These are phyloP conservation scores for Neolamprologus toae DNA, from an alignment of 2,113 vertebrate genomes.

Conservation along the genomic window DNA sequence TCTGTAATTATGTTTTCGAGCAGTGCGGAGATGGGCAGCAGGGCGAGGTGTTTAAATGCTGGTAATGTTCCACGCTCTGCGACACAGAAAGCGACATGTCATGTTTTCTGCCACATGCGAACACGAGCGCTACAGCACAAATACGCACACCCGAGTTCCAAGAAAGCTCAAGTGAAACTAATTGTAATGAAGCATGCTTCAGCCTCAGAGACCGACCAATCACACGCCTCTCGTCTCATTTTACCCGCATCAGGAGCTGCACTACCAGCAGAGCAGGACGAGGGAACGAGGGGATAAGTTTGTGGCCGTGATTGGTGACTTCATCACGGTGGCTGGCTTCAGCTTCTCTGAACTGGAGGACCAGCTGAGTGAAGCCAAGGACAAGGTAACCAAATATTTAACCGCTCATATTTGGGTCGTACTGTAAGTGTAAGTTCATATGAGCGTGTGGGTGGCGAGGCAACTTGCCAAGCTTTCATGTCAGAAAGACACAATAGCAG, in stretches of 20 bases:
- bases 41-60: slow-evolving; percentile 29
- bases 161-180: background rate
- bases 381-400: slow-evolving; percentile 74
- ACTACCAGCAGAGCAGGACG: slow-evolving; percentile 84
- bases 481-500: background rate
- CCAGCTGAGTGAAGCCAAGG: slow-evolving; percentile 85
- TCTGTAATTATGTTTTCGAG: slow-evolving; percentile 47
- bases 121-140: background rate
- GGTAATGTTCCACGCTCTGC: background rate
- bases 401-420: background rate
- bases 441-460: background rate
- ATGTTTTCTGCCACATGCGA: background rate
- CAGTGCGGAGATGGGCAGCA: background rate
- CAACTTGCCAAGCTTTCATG: background rate
- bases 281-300: slow-evolving; percentile 85
- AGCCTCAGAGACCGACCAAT: background rate
- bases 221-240: slow-evolving; percentile 71
- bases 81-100: background rate
- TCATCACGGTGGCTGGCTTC: slow-evolving; percentile 96
- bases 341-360: slow-evolving; percentile 97
- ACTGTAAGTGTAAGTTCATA: background rate
- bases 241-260: slow-evolving; percentile 80
- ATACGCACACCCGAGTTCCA: background rate
- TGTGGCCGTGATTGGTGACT: slow-evolving; percentile 90
- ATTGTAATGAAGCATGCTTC: background rate